Base-by-base conservation (phyloP, 2,888 invertebrate species). In the Microchrysa polita region DNA sequence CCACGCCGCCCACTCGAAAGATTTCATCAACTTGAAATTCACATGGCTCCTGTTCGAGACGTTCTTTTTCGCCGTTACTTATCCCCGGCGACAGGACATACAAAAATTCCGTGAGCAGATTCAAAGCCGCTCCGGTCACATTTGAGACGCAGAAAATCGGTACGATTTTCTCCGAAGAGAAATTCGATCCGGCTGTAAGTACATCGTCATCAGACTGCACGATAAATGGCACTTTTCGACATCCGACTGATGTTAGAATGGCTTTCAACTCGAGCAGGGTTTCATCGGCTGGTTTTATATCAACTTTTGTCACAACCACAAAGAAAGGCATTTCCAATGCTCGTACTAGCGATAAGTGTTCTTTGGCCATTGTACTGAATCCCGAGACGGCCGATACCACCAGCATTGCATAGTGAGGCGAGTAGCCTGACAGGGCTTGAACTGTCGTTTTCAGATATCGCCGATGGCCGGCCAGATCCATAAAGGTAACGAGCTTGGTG, bases 391-490 rank as follows among this genome's bases (percentile, higher is more conserved):
- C 91, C 0, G 94, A 94, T 63, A 94, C 91, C 44, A 95, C 93
- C 69, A 96, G 87, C 92, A 96, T 91, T 42, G 93, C 94, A 83
- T 93, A 94, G 85, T 98, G 96, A 0, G 97, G 97, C 0, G 91
- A 93, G 86, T 97, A 96, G 0, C 96, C 96, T 4, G 95, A 95
- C 48, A 98, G 87, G 0, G 98, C 98, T 83, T 96, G 93, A 48
- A 98, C 91, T 1, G 98, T 98, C 67, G 98, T 98, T 76, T 94
- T 89, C 83, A 98, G 90, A 82, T 98, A 99, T 83, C 98, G 97
- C 78, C 93, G 91, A 86, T 98, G 97, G 0, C 98, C 98, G 2
- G 98, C 98, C 79, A 98, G 87, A 86, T 99, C 98, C 80, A 98
- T 91, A 81, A 97, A 95, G 0, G 97, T 96, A 0, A 99, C 93